Evolutionary conservation across 2,113 vertebrate genomes (phyloP).

Genomic region (Todiramphus chloris): DNA sequence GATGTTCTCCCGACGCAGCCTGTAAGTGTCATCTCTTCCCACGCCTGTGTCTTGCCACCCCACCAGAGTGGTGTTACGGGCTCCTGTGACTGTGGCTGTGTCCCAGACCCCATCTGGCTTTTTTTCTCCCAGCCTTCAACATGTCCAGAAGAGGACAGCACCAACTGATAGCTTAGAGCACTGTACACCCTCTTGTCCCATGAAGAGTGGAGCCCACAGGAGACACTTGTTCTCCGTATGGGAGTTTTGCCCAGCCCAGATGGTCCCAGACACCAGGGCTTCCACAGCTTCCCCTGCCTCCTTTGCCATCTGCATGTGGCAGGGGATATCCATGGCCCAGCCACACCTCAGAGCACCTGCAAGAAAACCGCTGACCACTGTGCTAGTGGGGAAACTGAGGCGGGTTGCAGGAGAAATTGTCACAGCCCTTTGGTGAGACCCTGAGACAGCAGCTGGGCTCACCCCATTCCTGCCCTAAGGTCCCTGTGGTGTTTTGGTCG

Average conservation of each 20-base stretch:
- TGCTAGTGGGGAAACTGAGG: not conserved
- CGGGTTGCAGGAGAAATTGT: not conserved
- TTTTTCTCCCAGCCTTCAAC: not conserved
- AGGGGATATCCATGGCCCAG: not conserved
- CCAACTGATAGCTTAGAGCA: not conserved
- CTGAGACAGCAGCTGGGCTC: not conserved
- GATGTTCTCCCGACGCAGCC: slow-evolving; percentile 79
- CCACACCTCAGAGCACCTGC: not conserved
- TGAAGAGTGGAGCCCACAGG: not conserved
- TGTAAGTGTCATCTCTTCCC: slow-evolving; percentile 77
- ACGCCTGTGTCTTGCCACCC: not conserved
- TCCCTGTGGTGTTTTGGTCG: not conserved
- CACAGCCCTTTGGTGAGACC: not conserved
- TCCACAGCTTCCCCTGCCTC: not conserved
- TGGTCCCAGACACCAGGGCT: not conserved
- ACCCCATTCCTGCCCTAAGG: not conserved
- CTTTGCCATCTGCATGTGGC: not conserved
- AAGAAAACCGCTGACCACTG: not conserved
- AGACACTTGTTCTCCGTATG: not conserved
- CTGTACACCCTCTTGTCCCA: not conserved
- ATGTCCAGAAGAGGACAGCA: not conserved
- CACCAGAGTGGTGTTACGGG: rapidly evolving
- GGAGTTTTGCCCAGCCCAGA: not conserved
- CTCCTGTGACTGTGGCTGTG: not conserved
- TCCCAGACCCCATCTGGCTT: rapidly evolving